Conservation (phyloP, 1,140 invertebrate species). For the Triops cancriformis region DNA sequence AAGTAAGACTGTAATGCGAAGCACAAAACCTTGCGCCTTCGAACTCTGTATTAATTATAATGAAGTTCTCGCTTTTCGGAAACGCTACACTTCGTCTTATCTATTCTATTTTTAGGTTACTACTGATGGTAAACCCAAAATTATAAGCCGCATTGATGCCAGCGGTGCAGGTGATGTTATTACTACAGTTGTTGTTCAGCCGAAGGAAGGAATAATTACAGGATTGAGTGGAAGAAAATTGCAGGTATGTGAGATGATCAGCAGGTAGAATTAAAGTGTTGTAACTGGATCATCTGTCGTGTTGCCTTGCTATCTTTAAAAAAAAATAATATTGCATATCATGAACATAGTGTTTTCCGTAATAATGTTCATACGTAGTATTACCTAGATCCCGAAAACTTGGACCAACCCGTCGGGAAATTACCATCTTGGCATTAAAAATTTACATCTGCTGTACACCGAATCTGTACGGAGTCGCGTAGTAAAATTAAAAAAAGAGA, state of each 20-base stretch:
- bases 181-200: conserved; percentile 71
- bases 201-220: conserved; percentile 62
- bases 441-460: conserved; percentile 78
- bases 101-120: conserved; percentile 56
- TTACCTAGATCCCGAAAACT: conserved; percentile 59
- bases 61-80: too few relatives aligned
- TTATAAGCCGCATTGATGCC: conserved; percentile 90
- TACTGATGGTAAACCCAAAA: conserved; percentile 77
- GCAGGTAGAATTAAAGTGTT: too few relatives aligned
- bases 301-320: too few relatives aligned
- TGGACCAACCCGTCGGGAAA: conserved; percentile 77
- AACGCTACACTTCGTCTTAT: not conserved
- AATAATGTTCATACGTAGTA: conserved; percentile 18
- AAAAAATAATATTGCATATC: too few relatives aligned
- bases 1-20: too few relatives aligned
- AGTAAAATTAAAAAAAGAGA: conserved; percentile 70
- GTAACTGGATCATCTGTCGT: too few relatives aligned
- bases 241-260: too few relatives aligned
- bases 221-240: conserved; percentile 81
- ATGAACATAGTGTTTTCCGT: too few relatives aligned
- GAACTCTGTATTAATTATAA: too few relatives aligned
- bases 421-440: conserved; percentile 61
- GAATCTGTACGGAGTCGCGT: conserved; percentile 71
- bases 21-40: too few relatives aligned
- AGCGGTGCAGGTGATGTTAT: conserved; percentile 91